Evolutionary conservation across 2,888 invertebrate genomes (phyloP), one percentile per base, ranked within the genome.

Genomic region (Eilema caniola): DNA sequence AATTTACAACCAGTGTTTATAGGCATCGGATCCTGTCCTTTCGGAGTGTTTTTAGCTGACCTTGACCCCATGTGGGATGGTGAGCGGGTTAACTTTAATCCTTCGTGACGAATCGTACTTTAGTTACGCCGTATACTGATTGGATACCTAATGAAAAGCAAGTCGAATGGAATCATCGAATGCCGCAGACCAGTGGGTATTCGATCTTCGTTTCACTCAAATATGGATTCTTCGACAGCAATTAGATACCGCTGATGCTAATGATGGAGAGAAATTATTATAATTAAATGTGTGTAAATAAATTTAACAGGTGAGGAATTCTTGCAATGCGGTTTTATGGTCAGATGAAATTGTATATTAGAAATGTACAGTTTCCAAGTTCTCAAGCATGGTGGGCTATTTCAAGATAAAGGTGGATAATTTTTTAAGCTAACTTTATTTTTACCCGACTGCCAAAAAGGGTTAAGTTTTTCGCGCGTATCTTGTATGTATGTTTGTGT

Each of bases 21-120:
- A 81, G 82, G 83, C 83, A 82, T 84, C 81, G 80, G 85, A 83
- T 86, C 87, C 86, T 88, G 83, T 80, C 77, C 74, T 70, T 70
- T 74, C 82, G 66, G 80, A 79, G 77, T 82, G 76, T 81, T 83
- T 86, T 76, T 78, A 73, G 60, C 67, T 77, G 89, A 86, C 91
- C 91, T 90, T 92, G 90, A 91, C 90, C 90, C 86, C 85, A 77
- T 72, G 72, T 78, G 83, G 79, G 83, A 79, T 82, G 79, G 75
- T 81, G 80, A 78, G 82, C 72, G 70, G 73, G 72, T 83, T 76
- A 76, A 80, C 82, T 85, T 78, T 91, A 92, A 94, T 94, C 92
- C 91, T 90, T 90, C 88, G 92, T 91, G 89, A 90, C 94, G 89
- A 94, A 93, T 93, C 82, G 78, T 72, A 63, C 77, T 80, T 93